Conservation (phyloP, 2,113 vertebrate genomes). For the Toxotes jaculatrix region DNA sequence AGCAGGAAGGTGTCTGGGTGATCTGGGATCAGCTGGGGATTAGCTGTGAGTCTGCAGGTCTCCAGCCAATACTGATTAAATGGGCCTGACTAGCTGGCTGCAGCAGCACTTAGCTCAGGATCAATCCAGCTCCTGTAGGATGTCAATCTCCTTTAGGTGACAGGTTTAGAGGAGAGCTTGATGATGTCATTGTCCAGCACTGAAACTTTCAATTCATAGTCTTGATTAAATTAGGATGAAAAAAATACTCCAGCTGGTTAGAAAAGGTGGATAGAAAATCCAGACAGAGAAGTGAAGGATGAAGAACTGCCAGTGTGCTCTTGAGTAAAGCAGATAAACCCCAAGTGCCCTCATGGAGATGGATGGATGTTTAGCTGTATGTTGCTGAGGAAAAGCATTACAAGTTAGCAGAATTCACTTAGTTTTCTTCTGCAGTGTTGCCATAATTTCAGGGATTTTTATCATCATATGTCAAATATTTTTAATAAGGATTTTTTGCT, state of each 20-base stretch:
- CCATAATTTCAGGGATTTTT: too few relatives aligned
- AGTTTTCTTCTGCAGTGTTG: too few relatives aligned
- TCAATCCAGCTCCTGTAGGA: constrained; percentile 47
- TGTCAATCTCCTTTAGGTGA: constrained; percentile 65
- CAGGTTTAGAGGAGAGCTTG: constrained; percentile 56
- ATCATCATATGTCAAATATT: too few relatives aligned
- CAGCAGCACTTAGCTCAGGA: constrained; percentile 54
- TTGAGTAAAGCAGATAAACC: constrained; percentile 9
- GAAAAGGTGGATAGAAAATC: neutral
- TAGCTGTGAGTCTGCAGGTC: constrained; percentile 37
- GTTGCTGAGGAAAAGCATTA: neutral
- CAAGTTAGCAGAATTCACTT: too few relatives aligned
- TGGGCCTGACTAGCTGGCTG: constrained; percentile 34
- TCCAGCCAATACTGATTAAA: constrained; percentile 54
- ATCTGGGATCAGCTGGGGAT: constrained; percentile 59
- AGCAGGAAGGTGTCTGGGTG: constrained; percentile 40
- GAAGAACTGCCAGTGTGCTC: constrained; percentile 1
- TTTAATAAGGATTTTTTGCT: too few relatives aligned
- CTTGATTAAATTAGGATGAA: constrained; percentile 37
- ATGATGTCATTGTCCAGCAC: constrained; percentile 48
- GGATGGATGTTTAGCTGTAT: neutral
- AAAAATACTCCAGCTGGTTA: neutral
- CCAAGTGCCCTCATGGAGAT: neutral
- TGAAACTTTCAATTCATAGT: constrained; percentile 42
- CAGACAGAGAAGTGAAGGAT: neutral